A percentile compares a stretch with the other conserved stretches of the same genome.
phyloP scores from a whole-genome alignment of 2,113 vertebrate genomes.

The Microcebus tavaratra region DNA sequence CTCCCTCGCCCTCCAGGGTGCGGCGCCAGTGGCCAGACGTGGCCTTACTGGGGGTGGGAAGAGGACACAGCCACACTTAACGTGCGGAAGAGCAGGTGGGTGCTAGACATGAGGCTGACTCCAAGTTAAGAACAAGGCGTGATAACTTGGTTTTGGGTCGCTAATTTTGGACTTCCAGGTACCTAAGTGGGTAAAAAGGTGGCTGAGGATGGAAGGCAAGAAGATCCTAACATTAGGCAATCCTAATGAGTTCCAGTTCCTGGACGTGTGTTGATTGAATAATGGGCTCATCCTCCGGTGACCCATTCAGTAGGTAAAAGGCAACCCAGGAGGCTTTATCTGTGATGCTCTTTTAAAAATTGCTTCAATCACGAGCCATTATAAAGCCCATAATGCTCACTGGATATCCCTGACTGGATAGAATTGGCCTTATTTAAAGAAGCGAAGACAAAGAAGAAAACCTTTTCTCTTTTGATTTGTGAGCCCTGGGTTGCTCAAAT shows the following conservation, averaged over 20 bases:
- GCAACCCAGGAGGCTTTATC: constrained; percentile 32
- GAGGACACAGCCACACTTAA: not conserved
- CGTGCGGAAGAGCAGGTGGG: not conserved
- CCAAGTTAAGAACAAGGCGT: not conserved
- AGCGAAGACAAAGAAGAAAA: constrained; percentile 47
- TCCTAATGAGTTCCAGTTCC: not conserved
- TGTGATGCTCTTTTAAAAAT: constrained; percentile 16
- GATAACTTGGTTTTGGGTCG: not conserved
- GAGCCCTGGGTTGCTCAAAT: not conserved
- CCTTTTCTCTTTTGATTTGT: constrained; percentile 63
- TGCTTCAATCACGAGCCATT: constrained; percentile 54
- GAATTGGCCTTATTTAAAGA: constrained; percentile 38
- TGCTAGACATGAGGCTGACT: not conserved
- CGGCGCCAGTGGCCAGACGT: not conserved
- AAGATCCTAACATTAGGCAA: not conserved
- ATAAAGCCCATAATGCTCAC: constrained; percentile 21
- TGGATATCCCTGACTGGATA: constrained; percentile 26
- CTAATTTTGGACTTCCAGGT: not conserved
- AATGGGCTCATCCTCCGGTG: constrained; percentile 3
- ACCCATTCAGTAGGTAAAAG: constrained; percentile 9
- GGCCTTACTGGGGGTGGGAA: accelerated
- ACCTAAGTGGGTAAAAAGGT: not conserved
- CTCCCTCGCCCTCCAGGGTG: not conserved
- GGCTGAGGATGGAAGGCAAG: not conserved
- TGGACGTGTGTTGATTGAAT: constrained; percentile 4